Base-by-base conservation (phyloP, 1,140 invertebrate species). In the Apis laboriosa region DNA sequence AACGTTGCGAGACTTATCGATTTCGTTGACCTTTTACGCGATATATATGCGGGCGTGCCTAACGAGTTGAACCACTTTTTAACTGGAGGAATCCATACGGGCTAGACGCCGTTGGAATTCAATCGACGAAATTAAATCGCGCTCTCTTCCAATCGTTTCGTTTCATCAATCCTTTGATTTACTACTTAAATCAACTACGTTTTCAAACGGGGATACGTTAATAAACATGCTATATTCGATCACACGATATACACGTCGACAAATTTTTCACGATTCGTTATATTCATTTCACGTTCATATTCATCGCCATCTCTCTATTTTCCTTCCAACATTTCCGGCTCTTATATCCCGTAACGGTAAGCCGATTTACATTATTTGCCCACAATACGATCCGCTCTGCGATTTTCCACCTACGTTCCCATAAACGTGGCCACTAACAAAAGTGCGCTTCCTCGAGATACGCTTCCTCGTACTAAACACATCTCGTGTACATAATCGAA, bases 41-140 rank as follows among this genome's bases (percentile, higher is more conserved):
- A 67, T 56, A 28, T 77, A 75, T 13, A 80, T 77, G 83, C 87
- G 88, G 89, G 89, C 76, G 88, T 87, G 83, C 83, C 86, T 61
- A 77, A 80, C 76, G 67, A 87, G 89, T 82, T 82, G 77, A 77
- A 77, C 51, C 76, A 64, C 71, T 84, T 86, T 79, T 83, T 67
- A 72, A 53, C 21, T 53, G 51, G 49, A 13, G 5, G 51, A 51
- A 64, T 76, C 63, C 51, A 13, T 67, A 56, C 49, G 55, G 66
- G 70, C 34, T 19, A 43, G 34, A 63, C 24, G 21, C 9, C 60
- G 34, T 28, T 51, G 19, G 17, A 13, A 76, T 86, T 49, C 58
- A 67, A 72, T 28, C 43, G 67, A 64, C 68, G 43, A 60, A 53
- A 80, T 72, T 71, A 80, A 85, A 74, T 34, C 66, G 66, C 71